A percentile compares a stretch with the other conserved stretches of the same genome.
These are phyloP conservation scores for Lepidurus packardi DNA, from an alignment of 1,140 invertebrate species.

Conservation along the genomic window DNA sequence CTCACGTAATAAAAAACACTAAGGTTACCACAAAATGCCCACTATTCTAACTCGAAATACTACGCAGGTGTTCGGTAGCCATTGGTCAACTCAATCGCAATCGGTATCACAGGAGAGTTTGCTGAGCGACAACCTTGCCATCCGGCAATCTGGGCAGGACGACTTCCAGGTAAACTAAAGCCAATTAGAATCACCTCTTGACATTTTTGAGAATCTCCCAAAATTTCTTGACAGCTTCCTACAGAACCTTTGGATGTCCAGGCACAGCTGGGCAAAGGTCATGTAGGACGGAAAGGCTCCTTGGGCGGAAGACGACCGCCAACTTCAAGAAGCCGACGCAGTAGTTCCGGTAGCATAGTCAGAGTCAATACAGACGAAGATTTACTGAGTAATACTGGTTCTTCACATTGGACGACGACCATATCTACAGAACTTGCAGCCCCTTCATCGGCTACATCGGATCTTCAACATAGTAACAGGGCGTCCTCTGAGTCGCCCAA, in stretches of 20 bases:
- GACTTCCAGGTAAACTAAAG: neutral
- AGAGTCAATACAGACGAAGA: neutral
- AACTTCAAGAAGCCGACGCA: slow-evolving; percentile 23
- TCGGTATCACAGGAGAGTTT: slow-evolving; percentile 12
- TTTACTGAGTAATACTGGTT: neutral
- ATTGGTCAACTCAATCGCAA: slow-evolving; percentile 21
- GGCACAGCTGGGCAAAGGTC: slow-evolving; percentile 32
- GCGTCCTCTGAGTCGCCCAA: neutral
- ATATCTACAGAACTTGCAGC: neutral
- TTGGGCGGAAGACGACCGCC: slow-evolving; percentile 31
- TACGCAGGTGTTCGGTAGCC: slow-evolving; percentile 17
- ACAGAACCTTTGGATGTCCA: slow-evolving; percentile 28
- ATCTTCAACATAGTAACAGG: neutral
- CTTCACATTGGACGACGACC: neutral
- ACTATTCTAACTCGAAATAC: neutral
- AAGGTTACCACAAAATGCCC: neutral
- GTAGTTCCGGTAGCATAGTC: neutral
- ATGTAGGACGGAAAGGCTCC: slow-evolving; percentile 30
- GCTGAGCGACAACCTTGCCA: neutral
- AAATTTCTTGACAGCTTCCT: slow-evolving; percentile 24
- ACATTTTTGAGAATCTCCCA: neutral
- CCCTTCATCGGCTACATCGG: neutral
- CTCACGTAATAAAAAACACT: neutral
- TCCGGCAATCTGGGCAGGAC: neutral
- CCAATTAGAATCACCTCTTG: neutral